phyloP scores from a whole-genome alignment of 2,797 vertebrate genomes.

The Falco novaeseelandiae region DNA sequence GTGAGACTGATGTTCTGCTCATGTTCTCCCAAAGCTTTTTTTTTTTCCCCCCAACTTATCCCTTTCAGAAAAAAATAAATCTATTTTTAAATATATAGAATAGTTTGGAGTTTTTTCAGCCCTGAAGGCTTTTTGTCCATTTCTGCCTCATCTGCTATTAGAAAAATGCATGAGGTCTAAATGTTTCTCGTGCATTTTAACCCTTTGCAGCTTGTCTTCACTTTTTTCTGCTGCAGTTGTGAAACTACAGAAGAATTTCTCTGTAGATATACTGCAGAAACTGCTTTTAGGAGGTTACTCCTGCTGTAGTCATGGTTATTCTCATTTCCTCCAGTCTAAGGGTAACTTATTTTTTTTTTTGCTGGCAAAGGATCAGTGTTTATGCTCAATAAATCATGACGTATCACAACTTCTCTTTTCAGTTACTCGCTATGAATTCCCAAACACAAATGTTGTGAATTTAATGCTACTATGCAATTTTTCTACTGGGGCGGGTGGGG shows the following conservation, averaged over 20 bases:
- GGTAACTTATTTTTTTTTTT: neutral
- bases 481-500: accelerated
- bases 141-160: neutral
- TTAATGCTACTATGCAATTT: neutral
- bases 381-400: neutral
- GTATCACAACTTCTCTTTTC: neutral
- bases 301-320: neutral
- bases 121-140: constrained; percentile 40
- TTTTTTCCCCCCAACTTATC: neutral
- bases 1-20: neutral
- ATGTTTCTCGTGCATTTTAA: neutral
- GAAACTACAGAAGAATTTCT: neutral
- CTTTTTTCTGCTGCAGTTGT: neutral
- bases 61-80: neutral
- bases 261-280: neutral
- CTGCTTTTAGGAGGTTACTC: neutral
- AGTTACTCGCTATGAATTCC: neutral
- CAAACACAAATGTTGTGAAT: neutral
- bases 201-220: neutral
- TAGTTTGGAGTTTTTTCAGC: neutral
- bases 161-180: neutral
- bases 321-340: neutral
- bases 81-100: neutral
- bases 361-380: neutral
- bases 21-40: neutral